These are phyloP conservation scores for Cyanoliseus patagonus DNA, from an alignment of 2,113 vertebrate genomes.

Conservation along the genomic window DNA sequence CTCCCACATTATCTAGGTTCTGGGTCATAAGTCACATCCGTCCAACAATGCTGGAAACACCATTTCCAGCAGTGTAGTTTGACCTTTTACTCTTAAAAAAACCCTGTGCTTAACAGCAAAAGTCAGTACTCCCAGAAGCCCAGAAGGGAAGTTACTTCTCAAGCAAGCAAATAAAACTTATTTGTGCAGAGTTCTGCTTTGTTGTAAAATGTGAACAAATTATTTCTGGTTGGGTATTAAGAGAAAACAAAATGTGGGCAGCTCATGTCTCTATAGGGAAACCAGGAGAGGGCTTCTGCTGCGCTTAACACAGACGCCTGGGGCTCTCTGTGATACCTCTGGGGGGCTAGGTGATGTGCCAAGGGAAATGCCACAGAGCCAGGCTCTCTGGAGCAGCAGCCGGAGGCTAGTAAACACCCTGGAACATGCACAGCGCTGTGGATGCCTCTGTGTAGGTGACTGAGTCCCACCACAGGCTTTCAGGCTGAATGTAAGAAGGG, in stretches of 20 bases:
- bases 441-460: not conserved
- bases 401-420: not conserved
- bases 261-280: not conserved
- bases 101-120: not conserved
- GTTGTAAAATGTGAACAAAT: not conserved
- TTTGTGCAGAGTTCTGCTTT: not conserved
- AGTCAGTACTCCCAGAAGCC: not conserved
- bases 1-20: not conserved
- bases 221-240: not conserved
- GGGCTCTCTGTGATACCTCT: not conserved
- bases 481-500: not conserved
- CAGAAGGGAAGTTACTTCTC: not conserved
- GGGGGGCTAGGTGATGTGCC: not conserved
- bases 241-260: not conserved
- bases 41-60: not conserved
- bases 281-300: not conserved
- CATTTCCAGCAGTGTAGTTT: not conserved
- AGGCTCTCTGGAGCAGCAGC: not conserved
- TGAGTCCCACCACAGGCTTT: not conserved
- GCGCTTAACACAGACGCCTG: too few species aligned
- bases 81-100: not conserved
- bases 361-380: fast-evolving
- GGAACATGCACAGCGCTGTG: fast-evolving
- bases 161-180: not conserved
- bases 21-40: not conserved